Conservation (phyloP, 2,797 vertebrate genomes). For the Centropyge bicolor region DNA sequence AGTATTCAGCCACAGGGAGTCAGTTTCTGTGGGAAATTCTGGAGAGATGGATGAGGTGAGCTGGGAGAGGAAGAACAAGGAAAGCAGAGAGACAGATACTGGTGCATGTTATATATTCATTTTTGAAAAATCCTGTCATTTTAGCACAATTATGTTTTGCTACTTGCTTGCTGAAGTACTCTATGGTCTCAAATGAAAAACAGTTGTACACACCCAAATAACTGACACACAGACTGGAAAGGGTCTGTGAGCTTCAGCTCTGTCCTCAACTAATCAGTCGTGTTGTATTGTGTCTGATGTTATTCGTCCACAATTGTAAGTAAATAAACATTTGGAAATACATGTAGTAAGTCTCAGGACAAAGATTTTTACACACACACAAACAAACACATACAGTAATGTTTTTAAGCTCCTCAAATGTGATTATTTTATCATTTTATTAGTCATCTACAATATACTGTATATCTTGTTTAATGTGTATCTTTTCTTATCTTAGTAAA, state of each 20-base stretch:
- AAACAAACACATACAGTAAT: background rate
- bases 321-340: background rate
- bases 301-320: background rate
- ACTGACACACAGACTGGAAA: background rate
- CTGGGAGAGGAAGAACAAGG: background rate
- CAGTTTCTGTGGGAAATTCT: conserved; percentile 60
- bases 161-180: background rate
- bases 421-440: background rate
- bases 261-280: background rate
- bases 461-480: no score
- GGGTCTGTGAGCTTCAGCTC: background rate
- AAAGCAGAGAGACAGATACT: background rate
- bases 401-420: background rate
- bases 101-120: background rate
- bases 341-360: no score
- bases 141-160: background rate
- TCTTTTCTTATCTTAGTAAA: background rate
- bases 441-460: background rate
- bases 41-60: conserved; percentile 48
- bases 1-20: conserved; percentile 65
- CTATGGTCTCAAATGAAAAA: background rate
- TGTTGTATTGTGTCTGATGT: background rate
- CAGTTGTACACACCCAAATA: background rate
- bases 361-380: background rate
- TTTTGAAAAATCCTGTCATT: background rate